A percentile compares a stretch with the other conserved stretches of the same genome.
phyloP scores from a whole-genome alignment of 2,113 vertebrate species.

The Sinocyclocheilus anophthalmus region DNA sequence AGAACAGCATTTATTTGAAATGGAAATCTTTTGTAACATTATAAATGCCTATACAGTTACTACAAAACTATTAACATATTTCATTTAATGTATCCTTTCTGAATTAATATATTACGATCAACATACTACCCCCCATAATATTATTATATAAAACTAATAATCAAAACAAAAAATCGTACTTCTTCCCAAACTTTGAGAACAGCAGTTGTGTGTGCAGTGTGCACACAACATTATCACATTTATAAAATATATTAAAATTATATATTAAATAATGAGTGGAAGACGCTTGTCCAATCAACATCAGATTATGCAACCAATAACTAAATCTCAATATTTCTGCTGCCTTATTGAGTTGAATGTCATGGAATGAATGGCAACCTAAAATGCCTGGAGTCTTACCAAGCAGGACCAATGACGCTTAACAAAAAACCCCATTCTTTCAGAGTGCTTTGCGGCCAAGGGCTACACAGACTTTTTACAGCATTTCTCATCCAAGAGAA shows the following conservation, averaged over 20 bases:
- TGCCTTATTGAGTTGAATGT: background rate
- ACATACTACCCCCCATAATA: too few relatives aligned
- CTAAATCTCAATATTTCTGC: background rate
- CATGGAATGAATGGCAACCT: background rate
- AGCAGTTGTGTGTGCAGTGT: too few relatives aligned
- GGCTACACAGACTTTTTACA: constrained; percentile 42
- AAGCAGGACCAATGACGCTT: constrained; percentile 9
- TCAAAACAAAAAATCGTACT: too few relatives aligned
- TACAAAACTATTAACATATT: too few relatives aligned
- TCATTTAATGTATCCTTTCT: background rate
- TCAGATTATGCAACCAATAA: constrained; percentile 12
- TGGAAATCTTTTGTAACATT: background rate
- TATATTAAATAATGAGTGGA: too few relatives aligned
- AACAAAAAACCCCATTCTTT: constrained; percentile 25
- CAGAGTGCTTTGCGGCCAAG: constrained; percentile 13
- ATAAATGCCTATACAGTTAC: background rate
- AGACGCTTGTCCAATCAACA: background rate
- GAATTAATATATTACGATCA: background rate
- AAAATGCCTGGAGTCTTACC: constrained; percentile 5
- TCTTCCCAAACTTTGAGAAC: too few relatives aligned
- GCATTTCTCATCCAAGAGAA: constrained; percentile 37
- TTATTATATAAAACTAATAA: too few relatives aligned
- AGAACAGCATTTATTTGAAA: background rate
- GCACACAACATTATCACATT: too few relatives aligned
- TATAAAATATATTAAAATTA: too few relatives aligned